phyloP scores from a whole-genome alignment of 2,888 invertebrate species.

The Cerastoderma edule region DNA sequence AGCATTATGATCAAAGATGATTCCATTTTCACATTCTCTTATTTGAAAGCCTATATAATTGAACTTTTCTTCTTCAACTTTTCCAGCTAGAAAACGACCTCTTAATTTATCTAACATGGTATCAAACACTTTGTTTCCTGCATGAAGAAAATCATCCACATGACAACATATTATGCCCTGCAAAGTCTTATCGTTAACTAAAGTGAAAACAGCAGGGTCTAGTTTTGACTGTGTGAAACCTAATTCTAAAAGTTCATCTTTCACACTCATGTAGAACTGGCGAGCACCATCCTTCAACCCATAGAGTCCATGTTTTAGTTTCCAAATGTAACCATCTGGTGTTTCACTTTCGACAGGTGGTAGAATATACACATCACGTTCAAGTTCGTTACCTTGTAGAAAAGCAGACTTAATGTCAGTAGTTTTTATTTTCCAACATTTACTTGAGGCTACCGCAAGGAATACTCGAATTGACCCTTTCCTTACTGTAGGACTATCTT shows the following conservation, averaged over 20 bases:
- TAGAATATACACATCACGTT: slow-evolving; percentile 45
- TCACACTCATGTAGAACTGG: slow-evolving; percentile 57
- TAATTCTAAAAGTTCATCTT: slow-evolving; percentile 34
- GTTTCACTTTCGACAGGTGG: slow-evolving; percentile 47
- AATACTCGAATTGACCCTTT: slow-evolving; percentile 43
- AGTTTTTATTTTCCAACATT: slow-evolving; percentile 51
- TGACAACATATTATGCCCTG: slow-evolving; percentile 50
- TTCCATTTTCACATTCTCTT: slow-evolving; percentile 23
- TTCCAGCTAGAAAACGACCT: slow-evolving; percentile 48
- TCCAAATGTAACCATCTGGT: slow-evolving; percentile 40
- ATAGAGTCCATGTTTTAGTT: slow-evolving; percentile 57
- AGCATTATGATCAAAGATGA: slow-evolving; percentile 30
- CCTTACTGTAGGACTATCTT: slow-evolving; percentile 45
- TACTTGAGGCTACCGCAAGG: slow-evolving; percentile 30
- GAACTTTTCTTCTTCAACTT: slow-evolving; percentile 46
- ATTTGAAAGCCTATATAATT: slow-evolving; percentile 50
- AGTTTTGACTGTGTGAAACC: slow-evolving; percentile 49
- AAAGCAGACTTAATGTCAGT: slow-evolving; percentile 62
- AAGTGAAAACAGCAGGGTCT: slow-evolving; percentile 58
- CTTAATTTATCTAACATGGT: slow-evolving; percentile 25
- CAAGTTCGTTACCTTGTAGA: slow-evolving; percentile 52
- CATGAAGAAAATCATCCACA: slow-evolving; percentile 63
- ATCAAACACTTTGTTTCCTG: slow-evolving; percentile 46
- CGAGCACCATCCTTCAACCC: slow-evolving; percentile 55
- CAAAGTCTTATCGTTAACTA: slow-evolving; percentile 28